Evolutionary conservation across 2,797 vertebrate genomes (phyloP).

Genomic region (Trachurus trachurus): DNA sequence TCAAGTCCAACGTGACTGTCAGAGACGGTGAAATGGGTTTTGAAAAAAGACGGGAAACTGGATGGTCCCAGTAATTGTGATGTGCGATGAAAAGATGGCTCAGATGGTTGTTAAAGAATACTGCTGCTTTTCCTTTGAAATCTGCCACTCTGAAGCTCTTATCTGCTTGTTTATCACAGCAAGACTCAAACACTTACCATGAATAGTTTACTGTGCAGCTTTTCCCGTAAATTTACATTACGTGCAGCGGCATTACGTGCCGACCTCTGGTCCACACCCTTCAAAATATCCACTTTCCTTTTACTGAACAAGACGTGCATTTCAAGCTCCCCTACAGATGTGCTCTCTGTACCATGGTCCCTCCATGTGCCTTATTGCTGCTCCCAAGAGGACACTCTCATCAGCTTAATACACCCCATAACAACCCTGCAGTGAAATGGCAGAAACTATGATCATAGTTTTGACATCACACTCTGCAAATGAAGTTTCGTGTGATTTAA

Average conservation of each 20-base stretch:
- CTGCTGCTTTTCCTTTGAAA: conserved; percentile 19
- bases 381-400: neutral
- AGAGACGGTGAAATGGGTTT: conserved; percentile 5
- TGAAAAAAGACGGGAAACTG: neutral
- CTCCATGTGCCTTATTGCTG: neutral
- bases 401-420: neutral
- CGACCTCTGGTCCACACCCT: neutral
- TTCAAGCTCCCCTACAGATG: neutral
- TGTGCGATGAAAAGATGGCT: neutral
- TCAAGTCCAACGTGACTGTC: conserved; percentile 5
- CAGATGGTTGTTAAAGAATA: neutral
- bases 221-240: neutral
- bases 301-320: neutral
- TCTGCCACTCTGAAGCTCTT: neutral
- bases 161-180: neutral
- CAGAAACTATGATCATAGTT: neutral
- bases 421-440: neutral
- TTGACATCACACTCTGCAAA: neutral
- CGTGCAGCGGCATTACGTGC: neutral
- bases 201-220: neutral
- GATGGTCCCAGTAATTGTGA: neutral
- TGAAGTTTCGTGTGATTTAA: neutral
- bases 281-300: neutral
- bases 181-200: neutral
- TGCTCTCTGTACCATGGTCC: neutral